Evolutionary conservation across 2,797 vertebrate species (phyloP), one percentile per base, ranked within the genome.

Genomic region (Mus spretus): DNA sequence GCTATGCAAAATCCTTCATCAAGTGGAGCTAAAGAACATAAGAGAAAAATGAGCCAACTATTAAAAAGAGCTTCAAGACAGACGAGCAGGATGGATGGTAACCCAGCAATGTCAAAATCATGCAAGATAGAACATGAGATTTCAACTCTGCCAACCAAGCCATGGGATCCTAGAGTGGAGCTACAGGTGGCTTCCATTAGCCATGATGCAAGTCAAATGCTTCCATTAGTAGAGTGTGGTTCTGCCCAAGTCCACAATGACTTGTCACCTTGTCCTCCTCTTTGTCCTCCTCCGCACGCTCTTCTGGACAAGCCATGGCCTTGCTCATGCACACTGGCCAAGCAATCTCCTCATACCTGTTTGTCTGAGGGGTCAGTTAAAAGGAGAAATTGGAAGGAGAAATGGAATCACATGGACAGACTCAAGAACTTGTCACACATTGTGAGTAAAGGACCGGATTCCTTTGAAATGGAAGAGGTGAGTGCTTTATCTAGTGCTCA

Each of bases 391-490:
- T 96, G 78, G 67, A 94, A 97, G 28, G n/a, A 74, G 59, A 97
- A 70, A 37, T 87, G 86, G 6, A 4, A 96, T 59, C 86, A 97
- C 53, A 15, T 57, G 6, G 87, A 95, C 55, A 93, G 14, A 5
- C 88, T 98, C 77, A 98, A 95, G 94, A 98, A 97, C 61, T 96
- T 90, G 83, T 82, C 74, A 19, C 24, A 79, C 22, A 96, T 97
- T 37, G 96, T 11, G 7, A 31, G 19, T 72, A 97, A 98, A 91
- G 85, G 96, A 67, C 97, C 92, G 87, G 99, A 99, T 50, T 99
- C 98, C 0, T 99, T 99, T 97, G 99, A 99, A 97, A 98, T 99
- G 98, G 99, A 99, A 98, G 99, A 99, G 98, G 99, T 99, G 98
- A 98, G 70, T 55, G 65, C 44, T 28, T 79, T 37, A 65, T 82